Conservation (phyloP, 2,113 vertebrate species). For the Rhipidura dahli region DNA sequence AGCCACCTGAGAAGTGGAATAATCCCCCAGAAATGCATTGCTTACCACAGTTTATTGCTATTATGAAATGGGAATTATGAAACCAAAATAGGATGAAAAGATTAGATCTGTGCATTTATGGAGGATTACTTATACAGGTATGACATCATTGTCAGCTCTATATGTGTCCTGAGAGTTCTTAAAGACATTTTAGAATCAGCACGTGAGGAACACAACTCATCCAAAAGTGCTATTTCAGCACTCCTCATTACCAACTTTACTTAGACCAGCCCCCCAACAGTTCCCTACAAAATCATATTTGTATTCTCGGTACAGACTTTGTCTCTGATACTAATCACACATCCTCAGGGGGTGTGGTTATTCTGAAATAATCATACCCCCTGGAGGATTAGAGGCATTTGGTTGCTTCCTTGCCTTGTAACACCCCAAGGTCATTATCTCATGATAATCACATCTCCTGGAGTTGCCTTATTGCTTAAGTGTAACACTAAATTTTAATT, state of each 20-base stretch:
- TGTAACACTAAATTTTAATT: constrained; percentile 85
- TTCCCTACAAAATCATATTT: constrained; percentile 62
- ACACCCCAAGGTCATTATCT: constrained; percentile 82
- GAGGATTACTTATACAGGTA: constrained; percentile 71
- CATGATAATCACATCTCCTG: constrained; percentile 82
- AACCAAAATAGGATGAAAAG: constrained; percentile 73
- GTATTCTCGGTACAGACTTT: constrained; percentile 62
- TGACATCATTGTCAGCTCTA: constrained; percentile 78
- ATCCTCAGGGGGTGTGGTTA: constrained; percentile 61
- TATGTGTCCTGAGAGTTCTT: constrained; percentile 72
- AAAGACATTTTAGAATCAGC: constrained; percentile 68
- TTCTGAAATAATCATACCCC: constrained; percentile 71
- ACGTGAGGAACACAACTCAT: constrained; percentile 62
- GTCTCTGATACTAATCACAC: constrained; percentile 56
- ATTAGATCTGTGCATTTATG: constrained; percentile 72
- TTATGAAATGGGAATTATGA: constrained; percentile 75
- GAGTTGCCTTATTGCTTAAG: constrained; percentile 80
- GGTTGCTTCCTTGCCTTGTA: constrained; percentile 73
- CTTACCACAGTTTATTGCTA: constrained; percentile 71
- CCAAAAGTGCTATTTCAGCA: constrained; percentile 68
- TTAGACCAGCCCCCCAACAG: constrained; percentile 45
- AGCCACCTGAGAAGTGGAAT: constrained; percentile 72
- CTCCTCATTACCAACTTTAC: constrained; percentile 47
- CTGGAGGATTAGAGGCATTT: constrained; percentile 74
- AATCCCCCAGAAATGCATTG: constrained; percentile 65